phyloP scores from a whole-genome alignment of 2,888 invertebrate genomes.

The Magallana nippona region DNA sequence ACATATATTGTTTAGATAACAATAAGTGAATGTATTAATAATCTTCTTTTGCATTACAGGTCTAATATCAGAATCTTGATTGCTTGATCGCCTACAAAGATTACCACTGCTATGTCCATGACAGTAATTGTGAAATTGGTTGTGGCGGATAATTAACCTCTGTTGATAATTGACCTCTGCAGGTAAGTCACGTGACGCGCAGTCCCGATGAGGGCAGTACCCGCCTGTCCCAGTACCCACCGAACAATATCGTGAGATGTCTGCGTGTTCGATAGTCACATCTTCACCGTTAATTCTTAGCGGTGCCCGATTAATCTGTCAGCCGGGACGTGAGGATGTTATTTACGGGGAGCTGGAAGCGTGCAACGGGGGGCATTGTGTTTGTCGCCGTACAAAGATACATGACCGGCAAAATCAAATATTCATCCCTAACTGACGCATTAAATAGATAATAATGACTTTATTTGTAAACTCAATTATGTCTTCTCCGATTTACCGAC shows the following conservation, averaged over 20 bases:
- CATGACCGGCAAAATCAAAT: slow-evolving; percentile 30
- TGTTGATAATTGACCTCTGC: background rate
- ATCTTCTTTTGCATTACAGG: no score
- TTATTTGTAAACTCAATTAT: slow-evolving; percentile 40
- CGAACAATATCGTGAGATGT: slow-evolving; percentile 25
- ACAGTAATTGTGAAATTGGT: no score
- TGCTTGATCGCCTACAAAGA: no score
- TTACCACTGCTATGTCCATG: no score
- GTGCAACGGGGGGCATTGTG: slow-evolving; percentile 28
- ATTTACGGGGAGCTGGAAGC: slow-evolving; percentile 37
- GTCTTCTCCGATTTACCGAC: slow-evolving; percentile 25
- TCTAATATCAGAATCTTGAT: no score
- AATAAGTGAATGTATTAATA: no score
- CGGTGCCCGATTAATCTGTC: slow-evolving; percentile 37
- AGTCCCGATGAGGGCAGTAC: slow-evolving; percentile 4
- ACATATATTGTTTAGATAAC: no score
- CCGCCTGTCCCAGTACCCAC: background rate
- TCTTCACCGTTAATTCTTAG: slow-evolving; percentile 22
- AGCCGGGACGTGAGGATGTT: background rate
- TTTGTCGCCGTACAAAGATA: slow-evolving; percentile 9
- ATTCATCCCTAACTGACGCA: slow-evolving; percentile 37
- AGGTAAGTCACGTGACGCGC: background rate
- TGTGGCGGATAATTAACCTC: background rate
- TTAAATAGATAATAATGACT: slow-evolving; percentile 36
- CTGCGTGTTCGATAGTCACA: slow-evolving; percentile 23